Evolutionary conservation across 2,888 invertebrate genomes (phyloP), one percentile per base, ranked within the genome.

Genomic region (Myopa tessellatipennis): DNA sequence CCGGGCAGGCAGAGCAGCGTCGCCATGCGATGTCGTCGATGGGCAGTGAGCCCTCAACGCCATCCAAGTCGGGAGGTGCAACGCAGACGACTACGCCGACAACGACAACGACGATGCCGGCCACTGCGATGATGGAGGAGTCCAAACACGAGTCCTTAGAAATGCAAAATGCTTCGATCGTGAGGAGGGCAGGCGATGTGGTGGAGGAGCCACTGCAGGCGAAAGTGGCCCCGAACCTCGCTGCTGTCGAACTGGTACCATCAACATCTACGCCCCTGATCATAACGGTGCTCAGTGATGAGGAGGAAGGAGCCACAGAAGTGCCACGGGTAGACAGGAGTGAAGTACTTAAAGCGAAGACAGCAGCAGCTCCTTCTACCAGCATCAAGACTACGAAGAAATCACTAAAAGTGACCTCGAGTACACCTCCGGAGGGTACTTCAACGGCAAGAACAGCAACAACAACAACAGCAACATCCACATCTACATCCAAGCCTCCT

Each of bases 241-340:
- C 75, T 36, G 77, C 74, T 1, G 36, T 70, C 8, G 60, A 73
- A 5, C 58, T 63, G 7, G 55, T 61, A 6, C 12, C 63, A 0
- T 65, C 80, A 1, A 80, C 85, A 14, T 85, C 87, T 0, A 87
- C 88, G 14, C 88, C 88, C 5, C 82, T 88, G 36, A 83, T 87
- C 5, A 88, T 88, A 74, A 88, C 83, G 1, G 88, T 88, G 1
- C 79, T 86, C 16, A 86, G 86, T 74, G 85, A 85, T 4, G 88
- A 87, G 69, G 88, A 87, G 34, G 83, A 84, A 36, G 38, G 38
- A 10, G 80, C 82, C 6, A 83, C 85, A 26, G 75, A 79, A 26
- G 34, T 38, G 18, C 52, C 78, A 2, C 80, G 80, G 12, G 58
- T 76, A 1, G 77, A 77, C 4, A 78, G 40, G 1, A 70, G 40